Evolutionary conservation across 2,113 vertebrate species (phyloP), one percentile per base, ranked within the genome.

Genomic region (Microtus pennsylvanicus): DNA sequence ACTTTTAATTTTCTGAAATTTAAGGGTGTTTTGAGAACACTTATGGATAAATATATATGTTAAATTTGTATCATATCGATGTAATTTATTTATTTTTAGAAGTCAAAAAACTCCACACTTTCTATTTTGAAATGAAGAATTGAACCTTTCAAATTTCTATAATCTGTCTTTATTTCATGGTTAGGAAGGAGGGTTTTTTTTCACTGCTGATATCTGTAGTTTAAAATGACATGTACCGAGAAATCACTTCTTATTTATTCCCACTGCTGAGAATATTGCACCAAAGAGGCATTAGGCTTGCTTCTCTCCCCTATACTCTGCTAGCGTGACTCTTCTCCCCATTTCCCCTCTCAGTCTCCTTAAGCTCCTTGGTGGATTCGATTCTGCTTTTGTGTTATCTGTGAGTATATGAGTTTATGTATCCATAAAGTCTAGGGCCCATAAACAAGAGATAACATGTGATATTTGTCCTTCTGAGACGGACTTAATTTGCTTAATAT

Each of bases 31-130:
- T 89, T 82, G 30, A 89, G 35, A 75, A 1, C 28, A 33, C 6
- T 42, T 42, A 33, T 24, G 47, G 17, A 88, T 93, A 80, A 58
- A 70, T 94, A 61, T n/a, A 35, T 61, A 9, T 82, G n/a, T 50
- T 50, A 82, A 82, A 72, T 72, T 24, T 8, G 55, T 21, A 7
- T 93, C 10, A 61, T 35, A 61, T 61, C 86, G 63, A 19, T 87
- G 19, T 72, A 33, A 35, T 19, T 78, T n/a, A 26, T 81, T 95
- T 95, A 42, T 13, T 70, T 91, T 89, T 63, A 91, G 28, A 91
- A 86, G 75, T 92, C 88, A 75, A 58, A 74, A 38, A 42, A 86
- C 42, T 19, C 35, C 16, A 90, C 4, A 38, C 87, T 78, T 91
- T 35, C 2, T 19, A 21, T 92, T 95, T 90, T 90, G 55, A 30